phyloP scores from a whole-genome alignment of 1,140 invertebrate genomes.

The Whitmania pigra region DNA sequence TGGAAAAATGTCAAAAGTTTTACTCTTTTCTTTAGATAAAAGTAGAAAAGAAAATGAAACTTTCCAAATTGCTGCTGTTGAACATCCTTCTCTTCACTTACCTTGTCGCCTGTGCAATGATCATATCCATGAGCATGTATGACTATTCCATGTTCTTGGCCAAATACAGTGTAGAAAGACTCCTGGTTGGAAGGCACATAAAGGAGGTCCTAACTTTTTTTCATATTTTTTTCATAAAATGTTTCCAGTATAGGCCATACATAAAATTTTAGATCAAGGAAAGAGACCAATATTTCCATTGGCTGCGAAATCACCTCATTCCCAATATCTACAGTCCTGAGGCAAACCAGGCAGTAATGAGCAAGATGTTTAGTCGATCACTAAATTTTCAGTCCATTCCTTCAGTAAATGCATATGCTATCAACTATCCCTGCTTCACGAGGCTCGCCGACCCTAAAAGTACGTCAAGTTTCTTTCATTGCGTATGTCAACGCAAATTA shows the following conservation, averaged over 20 bases:
- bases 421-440: constrained; percentile 13
- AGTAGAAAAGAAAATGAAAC: not conserved
- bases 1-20: too few species aligned
- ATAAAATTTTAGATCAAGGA: not conserved
- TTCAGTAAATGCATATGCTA: not conserved
- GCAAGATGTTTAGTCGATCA: not conserved
- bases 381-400: not conserved
- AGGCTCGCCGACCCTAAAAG: not conserved
- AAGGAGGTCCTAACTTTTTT: not conserved
- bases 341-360: not conserved
- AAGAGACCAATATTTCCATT: not conserved
- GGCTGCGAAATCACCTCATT: not conserved
- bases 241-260: not conserved
- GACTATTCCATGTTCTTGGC: not conserved
- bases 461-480: not conserved
- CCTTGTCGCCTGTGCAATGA: not conserved
- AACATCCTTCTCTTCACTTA: not conserved
- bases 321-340: not conserved
- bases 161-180: not conserved
- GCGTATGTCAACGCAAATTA: too few species aligned
- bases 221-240: not conserved
- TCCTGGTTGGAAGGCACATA: not conserved
- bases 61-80: not conserved
- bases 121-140: not conserved
- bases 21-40: not conserved